These are phyloP conservation scores for Cryptoleucopteryx plumbea DNA, from an alignment of 2,113 vertebrate species.

Conservation along the genomic window DNA sequence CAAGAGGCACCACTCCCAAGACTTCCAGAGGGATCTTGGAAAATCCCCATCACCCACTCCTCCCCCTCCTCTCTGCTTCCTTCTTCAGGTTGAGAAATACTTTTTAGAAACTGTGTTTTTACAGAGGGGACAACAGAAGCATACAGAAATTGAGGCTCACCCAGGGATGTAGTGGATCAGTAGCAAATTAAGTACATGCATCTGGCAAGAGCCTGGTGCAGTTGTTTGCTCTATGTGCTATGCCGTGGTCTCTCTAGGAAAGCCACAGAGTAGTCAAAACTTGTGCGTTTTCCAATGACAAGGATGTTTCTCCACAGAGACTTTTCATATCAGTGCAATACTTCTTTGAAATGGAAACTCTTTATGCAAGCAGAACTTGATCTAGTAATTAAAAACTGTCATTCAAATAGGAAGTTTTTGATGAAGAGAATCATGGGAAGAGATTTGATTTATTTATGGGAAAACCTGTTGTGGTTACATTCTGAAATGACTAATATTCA, in stretches of 20 bases:
- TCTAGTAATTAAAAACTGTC: constrained; percentile 58
- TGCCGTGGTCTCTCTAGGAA: neutral
- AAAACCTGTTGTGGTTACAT: constrained; percentile 50
- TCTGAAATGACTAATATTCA: constrained; percentile 30
- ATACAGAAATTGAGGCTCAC: neutral
- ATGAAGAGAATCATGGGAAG: constrained; percentile 45
- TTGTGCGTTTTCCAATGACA: neutral
- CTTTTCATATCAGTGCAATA: constrained; percentile 29
- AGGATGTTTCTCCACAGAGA: neutral
- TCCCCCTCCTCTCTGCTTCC: neutral
- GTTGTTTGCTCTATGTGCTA: neutral
- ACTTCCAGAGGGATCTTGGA: neutral
- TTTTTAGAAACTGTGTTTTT: neutral
- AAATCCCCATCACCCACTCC: neutral
- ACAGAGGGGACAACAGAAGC: neutral
- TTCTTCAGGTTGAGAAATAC: neutral
- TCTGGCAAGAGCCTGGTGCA: neutral
- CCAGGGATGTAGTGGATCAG: neutral
- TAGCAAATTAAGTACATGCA: neutral
- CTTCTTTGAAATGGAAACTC: constrained; percentile 57
- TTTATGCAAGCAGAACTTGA: constrained; percentile 40
- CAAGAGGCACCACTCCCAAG: neutral
- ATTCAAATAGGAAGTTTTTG: constrained; percentile 50
- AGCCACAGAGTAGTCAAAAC: neutral
- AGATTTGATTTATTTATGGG: constrained; percentile 48